Percentiles rank a stretch among this genome's conserved stretches.
phyloP scores from a whole-genome alignment of 2,888 invertebrate genomes.

The Strigamia crassipes region DNA sequence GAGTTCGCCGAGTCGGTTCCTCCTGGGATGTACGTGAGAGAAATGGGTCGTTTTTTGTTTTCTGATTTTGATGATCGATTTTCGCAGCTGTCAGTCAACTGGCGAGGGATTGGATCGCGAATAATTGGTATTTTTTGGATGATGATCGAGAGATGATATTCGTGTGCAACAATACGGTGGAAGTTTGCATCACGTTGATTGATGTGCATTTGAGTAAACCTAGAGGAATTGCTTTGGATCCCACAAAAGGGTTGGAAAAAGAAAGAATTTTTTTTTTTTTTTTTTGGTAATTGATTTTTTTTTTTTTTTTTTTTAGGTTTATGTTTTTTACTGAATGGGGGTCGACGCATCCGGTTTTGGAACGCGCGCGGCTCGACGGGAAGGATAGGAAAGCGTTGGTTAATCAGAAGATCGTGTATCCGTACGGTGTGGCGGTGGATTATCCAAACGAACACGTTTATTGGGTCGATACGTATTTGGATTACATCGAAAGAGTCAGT shows the following conservation, averaged over 20 bases:
- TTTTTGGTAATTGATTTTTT: not conserved
- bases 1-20: conserved; percentile 67
- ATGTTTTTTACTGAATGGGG: conserved; percentile 82
- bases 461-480: conserved; percentile 81
- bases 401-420: conserved; percentile 74
- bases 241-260: conserved; percentile 67
- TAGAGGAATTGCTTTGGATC: conserved; percentile 77
- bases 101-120: conserved; percentile 80
- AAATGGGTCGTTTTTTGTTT: not conserved
- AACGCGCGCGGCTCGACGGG: conserved; percentile 71
- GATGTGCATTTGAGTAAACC: conserved; percentile 72
- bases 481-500: conserved; percentile 76
- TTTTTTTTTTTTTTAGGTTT: conserved; percentile 60
- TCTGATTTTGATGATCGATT: not conserved
- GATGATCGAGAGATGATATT: conserved; percentile 71
- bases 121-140: conserved; percentile 84
- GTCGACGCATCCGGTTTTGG: conserved; percentile 66
- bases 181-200: conserved; percentile 71
- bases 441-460: conserved; percentile 72
- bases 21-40: conserved; percentile 66
- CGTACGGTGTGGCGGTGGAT: conserved; percentile 74
- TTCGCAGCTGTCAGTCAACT: conserved; percentile 72
- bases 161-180: conserved; percentile 69
- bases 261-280: not conserved
- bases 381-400: conserved; percentile 67